Evolutionary conservation across 2,797 vertebrate species (phyloP).

Genomic region (Hemitrygon akajei): DNA sequence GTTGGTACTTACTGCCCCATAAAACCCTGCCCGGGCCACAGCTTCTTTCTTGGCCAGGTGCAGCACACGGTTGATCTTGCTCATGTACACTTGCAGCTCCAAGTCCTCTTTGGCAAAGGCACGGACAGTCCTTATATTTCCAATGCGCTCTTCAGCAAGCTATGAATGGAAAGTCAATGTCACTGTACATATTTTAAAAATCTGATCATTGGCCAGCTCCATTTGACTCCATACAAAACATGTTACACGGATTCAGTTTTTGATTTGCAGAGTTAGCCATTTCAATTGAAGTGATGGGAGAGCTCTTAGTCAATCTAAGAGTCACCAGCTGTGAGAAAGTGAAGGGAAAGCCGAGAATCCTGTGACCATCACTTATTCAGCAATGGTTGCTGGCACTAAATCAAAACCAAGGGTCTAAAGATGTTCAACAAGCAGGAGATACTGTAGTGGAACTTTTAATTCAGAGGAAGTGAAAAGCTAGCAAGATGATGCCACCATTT

Average conservation of each 20-base stretch:
- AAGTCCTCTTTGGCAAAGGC: conserved; percentile 86
- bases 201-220: not conserved
- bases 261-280: not conserved
- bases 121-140: conserved; percentile 87
- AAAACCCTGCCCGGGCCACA: conserved; percentile 76
- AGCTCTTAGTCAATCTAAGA: not conserved
- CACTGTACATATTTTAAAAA: not conserved
- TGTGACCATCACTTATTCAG: not conserved
- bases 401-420: not conserved
- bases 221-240: not conserved
- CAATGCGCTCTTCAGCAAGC: conserved; percentile 90
- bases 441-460: not conserved
- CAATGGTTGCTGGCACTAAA: not conserved
- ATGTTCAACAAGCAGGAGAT: too few relatives aligned
- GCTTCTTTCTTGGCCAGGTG: conserved; percentile 78
- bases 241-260: not conserved
- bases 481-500: not conserved
- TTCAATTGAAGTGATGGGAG: not conserved
- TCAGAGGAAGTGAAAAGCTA: not conserved
- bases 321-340: not conserved
- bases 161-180: conserved; percentile 45
- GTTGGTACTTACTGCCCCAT: conserved; percentile 73
- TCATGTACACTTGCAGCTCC: conserved; percentile 71
- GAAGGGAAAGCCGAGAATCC: not conserved
- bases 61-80: conserved; percentile 69